These are phyloP conservation scores for Plodia interpunctella DNA, from an alignment of 1,140 invertebrate genomes.

Conservation along the genomic window DNA sequence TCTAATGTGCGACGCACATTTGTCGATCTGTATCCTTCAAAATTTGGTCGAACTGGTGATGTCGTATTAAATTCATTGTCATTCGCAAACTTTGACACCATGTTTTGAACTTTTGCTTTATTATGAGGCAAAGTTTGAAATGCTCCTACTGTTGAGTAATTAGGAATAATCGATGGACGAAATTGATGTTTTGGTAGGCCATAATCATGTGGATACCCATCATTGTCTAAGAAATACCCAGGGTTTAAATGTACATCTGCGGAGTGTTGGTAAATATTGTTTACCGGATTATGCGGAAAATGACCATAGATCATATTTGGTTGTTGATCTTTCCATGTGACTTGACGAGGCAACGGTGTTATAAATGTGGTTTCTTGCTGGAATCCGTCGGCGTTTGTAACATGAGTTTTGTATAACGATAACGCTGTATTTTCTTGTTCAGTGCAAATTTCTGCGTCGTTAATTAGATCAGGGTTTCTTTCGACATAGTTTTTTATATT, in stretches of 20 bases:
- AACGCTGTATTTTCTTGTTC: constrained; percentile 75
- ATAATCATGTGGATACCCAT: constrained; percentile 88
- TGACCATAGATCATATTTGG: constrained; percentile 59
- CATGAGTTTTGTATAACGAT: constrained; percentile 64
- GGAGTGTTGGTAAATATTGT: constrained; percentile 77
- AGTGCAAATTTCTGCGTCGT: constrained; percentile 83
- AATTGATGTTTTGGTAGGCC: constrained; percentile 83
- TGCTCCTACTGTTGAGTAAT: constrained; percentile 71
- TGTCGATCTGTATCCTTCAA: constrained; percentile 69
- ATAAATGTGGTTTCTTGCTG: constrained; percentile 71
- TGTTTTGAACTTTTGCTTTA: constrained; percentile 79
- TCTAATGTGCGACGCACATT: constrained; percentile 87
- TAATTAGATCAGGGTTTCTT: constrained; percentile 87
- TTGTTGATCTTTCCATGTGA: constrained; percentile 73
- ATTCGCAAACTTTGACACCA: constrained; percentile 78
- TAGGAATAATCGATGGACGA: constrained; percentile 74
- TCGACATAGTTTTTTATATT: constrained; percentile 79
- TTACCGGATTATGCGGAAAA: constrained; percentile 64
- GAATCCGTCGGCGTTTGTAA: constrained; percentile 50
- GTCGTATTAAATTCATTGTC: constrained; percentile 67
- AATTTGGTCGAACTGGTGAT: constrained; percentile 51
- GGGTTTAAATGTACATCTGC: constrained; percentile 83
- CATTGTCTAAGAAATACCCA: constrained; percentile 82
- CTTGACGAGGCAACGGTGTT: constrained; percentile 63
- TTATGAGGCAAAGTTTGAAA: constrained; percentile 85